Evolutionary conservation across 2,113 vertebrate species (phyloP).

Genomic region (Phasianus colchicus): DNA sequence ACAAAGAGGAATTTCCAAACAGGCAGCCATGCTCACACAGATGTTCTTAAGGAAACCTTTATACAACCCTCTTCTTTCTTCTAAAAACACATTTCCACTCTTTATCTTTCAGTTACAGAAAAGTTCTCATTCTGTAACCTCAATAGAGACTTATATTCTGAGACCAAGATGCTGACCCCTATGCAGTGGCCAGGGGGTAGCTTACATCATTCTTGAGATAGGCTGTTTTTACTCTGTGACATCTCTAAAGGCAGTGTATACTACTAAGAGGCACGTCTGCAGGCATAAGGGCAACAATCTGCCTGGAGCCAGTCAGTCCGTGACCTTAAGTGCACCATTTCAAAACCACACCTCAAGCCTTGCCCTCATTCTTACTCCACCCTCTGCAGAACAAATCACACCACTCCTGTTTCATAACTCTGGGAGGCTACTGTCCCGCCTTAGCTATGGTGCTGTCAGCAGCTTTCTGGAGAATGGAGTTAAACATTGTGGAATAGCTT

Average conservation of each 20-base stretch:
- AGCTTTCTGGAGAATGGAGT: neutral
- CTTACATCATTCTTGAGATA: neutral
- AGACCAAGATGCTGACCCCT: neutral
- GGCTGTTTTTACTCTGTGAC: neutral
- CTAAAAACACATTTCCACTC: neutral
- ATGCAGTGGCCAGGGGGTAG: neutral
- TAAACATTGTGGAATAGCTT: neutral
- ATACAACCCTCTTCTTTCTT: neutral
- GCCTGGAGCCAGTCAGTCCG: constrained; percentile 64
- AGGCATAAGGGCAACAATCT: constrained; percentile 66
- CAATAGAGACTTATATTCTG: neutral
- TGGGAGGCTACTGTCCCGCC: neutral
- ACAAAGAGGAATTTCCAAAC: neutral
- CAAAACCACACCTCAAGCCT: constrained; percentile 66
- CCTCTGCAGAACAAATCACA: constrained; percentile 58
- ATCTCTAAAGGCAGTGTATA: neutral
- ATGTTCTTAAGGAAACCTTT: neutral
- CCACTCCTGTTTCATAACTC: constrained; percentile 39
- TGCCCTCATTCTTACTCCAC: constrained; percentile 62
- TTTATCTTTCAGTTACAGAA: neutral
- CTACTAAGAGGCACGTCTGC: constrained; percentile 56
- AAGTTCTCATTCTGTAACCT: neutral
- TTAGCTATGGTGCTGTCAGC: neutral
- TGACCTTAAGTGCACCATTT: constrained; percentile 68
- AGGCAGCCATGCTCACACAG: neutral